Evolutionary conservation across 2,888 invertebrate genomes (phyloP).

Genomic region (Melanostoma scalare): DNA sequence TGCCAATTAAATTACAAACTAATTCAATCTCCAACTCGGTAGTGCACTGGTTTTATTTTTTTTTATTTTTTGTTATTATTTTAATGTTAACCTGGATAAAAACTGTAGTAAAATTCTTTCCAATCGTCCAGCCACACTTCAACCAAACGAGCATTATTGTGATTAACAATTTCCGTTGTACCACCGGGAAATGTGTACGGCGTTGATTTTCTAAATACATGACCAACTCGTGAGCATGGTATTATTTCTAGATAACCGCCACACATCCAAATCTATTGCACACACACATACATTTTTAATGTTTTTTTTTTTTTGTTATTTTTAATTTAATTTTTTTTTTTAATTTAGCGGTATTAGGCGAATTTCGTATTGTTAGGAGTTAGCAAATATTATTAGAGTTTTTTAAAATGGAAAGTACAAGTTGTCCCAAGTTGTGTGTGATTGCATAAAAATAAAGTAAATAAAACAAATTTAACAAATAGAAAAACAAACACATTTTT

Average conservation of each 20-base stretch:
- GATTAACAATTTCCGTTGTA: slow-evolving; percentile 97
- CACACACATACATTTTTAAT: slow-evolving; percentile 11
- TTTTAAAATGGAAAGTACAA: slow-evolving; percentile 60
- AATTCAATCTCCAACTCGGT: slow-evolving; percentile 34
- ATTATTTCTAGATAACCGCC: slow-evolving; percentile 96
- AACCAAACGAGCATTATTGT: slow-evolving; percentile 98
- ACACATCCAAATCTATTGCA: slow-evolving; percentile 96
- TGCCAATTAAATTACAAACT: not conserved
- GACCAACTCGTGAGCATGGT: slow-evolving; percentile 97
- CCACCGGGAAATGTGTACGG: slow-evolving; percentile 99
- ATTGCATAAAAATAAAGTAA: slow-evolving; percentile 69
- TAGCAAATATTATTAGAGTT: slow-evolving; percentile 59
- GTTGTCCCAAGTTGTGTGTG: slow-evolving; percentile 58
- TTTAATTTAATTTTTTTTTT: slow-evolving; percentile 40
- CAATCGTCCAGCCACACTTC: slow-evolving; percentile 99
- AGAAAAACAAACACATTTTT: slow-evolving; percentile 42
- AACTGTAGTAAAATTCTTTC: slow-evolving; percentile 99
- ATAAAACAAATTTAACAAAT: slow-evolving; percentile 49
- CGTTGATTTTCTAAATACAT: slow-evolving; percentile 98
- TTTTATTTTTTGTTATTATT: slow-evolving; percentile 41
- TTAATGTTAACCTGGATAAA: slow-evolving; percentile 92
- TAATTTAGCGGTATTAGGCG: slow-evolving; percentile 36
- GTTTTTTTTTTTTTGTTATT: slow-evolving; percentile 40
- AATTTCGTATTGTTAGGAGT: slow-evolving; percentile 43
- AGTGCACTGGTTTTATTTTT: slow-evolving; percentile 27